A percentile compares a stretch with the other conserved stretches of the same genome.
phyloP scores from a whole-genome alignment of 2,888 invertebrate species.

The Tetanocera ferruginea region DNA sequence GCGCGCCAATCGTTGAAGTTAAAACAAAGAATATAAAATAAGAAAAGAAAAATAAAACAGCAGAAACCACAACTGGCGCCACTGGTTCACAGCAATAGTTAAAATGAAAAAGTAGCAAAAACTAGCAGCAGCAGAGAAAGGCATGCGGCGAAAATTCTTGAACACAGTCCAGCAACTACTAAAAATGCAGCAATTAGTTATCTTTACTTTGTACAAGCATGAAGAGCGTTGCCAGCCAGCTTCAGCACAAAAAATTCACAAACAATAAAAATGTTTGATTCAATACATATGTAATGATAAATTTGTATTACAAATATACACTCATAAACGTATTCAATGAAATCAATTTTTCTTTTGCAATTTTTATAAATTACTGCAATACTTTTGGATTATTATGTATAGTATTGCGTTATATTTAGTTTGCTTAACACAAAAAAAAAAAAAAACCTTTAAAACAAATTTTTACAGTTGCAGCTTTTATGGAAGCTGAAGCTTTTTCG shows the following conservation, averaged over 20 bases:
- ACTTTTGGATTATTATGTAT: not conserved
- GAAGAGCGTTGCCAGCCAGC: conserved; percentile 19
- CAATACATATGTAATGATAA: too few species aligned
- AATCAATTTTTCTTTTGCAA: too few species aligned
- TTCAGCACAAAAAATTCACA: too few species aligned
- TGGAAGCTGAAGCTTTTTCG: too few species aligned
- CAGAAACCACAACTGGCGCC: conserved; percentile 25
- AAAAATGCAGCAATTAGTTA: conserved; percentile 22
- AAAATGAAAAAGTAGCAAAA: not conserved
- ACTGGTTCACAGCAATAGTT: not conserved
- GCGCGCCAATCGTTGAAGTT: conserved; percentile 2
- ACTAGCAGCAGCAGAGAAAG: not conserved
- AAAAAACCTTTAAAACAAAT: too few species aligned
- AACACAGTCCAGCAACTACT: not conserved
- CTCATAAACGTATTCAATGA: too few species aligned
- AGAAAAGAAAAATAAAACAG: not conserved
- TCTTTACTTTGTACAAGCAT: not conserved
- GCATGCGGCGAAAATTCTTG: not conserved
- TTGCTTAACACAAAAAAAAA: too few species aligned
- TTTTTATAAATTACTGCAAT: too few species aligned
- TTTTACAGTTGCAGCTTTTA: too few species aligned
- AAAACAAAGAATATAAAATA: not conserved
- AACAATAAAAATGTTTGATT: too few species aligned
- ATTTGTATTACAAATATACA: too few species aligned
- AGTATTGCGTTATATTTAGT: not conserved